Percentiles rank a stretch among this genome's conserved stretches.
Conservation (phyloP, 2,113 vertebrate species). For the Romanogobio albipinnatus region DNA sequence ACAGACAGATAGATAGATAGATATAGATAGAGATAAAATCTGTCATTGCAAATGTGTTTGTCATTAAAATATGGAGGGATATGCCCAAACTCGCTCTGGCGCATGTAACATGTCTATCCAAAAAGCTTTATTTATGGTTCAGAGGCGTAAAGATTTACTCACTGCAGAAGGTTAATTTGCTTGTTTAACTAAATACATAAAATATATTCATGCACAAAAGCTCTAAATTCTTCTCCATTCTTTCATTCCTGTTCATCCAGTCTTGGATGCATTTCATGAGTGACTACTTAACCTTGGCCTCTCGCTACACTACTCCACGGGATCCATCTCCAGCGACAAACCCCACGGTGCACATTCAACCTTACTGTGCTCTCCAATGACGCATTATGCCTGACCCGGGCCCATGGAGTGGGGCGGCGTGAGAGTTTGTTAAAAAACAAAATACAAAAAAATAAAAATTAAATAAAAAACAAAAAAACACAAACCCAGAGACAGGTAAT, state of each 20-base stretch:
- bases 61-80: slow-evolving; percentile 32
- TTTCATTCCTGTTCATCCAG: no score
- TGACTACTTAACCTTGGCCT: slow-evolving; percentile 49
- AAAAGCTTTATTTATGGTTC: slow-evolving; percentile 19
- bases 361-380: slow-evolving; percentile 38
- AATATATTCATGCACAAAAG: background rate
- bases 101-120: background rate
- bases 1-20: no score
- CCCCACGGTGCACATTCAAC: slow-evolving; percentile 40
- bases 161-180: background rate
- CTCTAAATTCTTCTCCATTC: background rate
- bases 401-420: slow-evolving; percentile 22
- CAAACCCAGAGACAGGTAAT: slow-evolving; percentile 55
- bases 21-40: no score
- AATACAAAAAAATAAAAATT: no score
- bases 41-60: slow-evolving; percentile 53
- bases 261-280: slow-evolving; percentile 1
- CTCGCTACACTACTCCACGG: slow-evolving; percentile 38
- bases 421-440: slow-evolving; percentile 50
- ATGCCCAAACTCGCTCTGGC: slow-evolving; percentile 23
- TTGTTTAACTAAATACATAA: slow-evolving; percentile 4
- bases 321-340: slow-evolving; percentile 47
- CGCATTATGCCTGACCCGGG: slow-evolving; percentile 9
- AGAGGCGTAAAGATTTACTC: background rate
- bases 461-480: no score